A percentile compares a stretch with the other conserved stretches of the same genome.
Evolutionary conservation across 2,888 invertebrate genomes (phyloP).

Genomic region (Cantharis rufa): DNA sequence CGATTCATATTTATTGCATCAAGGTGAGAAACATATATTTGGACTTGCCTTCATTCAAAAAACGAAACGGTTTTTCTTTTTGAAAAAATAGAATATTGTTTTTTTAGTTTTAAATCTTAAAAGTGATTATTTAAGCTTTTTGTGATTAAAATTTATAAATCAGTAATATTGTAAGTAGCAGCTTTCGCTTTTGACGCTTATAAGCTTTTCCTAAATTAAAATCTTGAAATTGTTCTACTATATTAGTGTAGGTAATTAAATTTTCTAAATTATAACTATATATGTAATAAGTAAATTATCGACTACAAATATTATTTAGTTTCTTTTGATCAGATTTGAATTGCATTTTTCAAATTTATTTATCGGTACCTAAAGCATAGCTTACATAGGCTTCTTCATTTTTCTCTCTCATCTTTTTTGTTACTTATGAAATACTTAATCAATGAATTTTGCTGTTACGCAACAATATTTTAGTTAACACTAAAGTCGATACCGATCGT

Average conservation of each 20-base stretch:
- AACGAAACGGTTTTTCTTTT: not conserved
- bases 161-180: constrained; percentile 16
- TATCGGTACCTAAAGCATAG: no score
- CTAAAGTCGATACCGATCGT: constrained; percentile 16
- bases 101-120: not conserved
- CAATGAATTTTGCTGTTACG: constrained; percentile 9
- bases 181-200: constrained; percentile 14
- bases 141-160: constrained; percentile 1
- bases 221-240: no score
- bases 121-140: not conserved
- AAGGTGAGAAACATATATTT: constrained; percentile 36
- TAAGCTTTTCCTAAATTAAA: not conserved
- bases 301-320: not conserved
- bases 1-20: constrained; percentile 36
- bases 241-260: not conserved
- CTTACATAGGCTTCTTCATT: not conserved
- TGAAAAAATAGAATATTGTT: not conserved
- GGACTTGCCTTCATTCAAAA: constrained; percentile 4
- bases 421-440: not conserved
- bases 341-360: not conserved
- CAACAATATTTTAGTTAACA: constrained; percentile 12
- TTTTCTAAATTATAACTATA: not conserved
- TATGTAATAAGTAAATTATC: no score
- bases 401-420: not conserved
- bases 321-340: not conserved